Percentiles rank a stretch among this genome's conserved stretches.
phyloP scores from a whole-genome alignment of 1,140 invertebrate species.

The Homarus americanus region DNA sequence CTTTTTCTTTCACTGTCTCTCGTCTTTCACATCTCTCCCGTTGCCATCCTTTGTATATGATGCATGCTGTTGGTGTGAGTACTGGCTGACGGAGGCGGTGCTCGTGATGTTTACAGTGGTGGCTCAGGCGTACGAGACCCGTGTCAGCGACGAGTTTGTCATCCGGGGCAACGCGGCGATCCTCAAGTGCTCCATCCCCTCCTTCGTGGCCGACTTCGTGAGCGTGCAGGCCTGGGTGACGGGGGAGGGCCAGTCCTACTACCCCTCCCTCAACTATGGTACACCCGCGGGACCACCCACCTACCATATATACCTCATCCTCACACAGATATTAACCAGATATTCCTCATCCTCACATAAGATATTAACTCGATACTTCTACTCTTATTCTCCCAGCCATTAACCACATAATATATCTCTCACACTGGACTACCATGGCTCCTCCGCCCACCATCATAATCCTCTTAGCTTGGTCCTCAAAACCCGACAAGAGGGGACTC shows the following conservation, averaged over 20 bases:
- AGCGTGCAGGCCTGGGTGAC: constrained; percentile 76
- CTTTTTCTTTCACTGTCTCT: no score
- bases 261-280: constrained; percentile 55
- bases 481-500: no score
- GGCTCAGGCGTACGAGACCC: constrained; percentile 76
- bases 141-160: constrained; percentile 78
- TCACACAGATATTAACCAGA: no score
- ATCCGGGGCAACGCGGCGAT: constrained; percentile 79
- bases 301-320: neutral
- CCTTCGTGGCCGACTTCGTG: constrained; percentile 75
- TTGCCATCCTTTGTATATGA: neutral
- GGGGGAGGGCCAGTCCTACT: constrained; percentile 49
- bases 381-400: no score
- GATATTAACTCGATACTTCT: no score
- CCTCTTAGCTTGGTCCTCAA: no score
- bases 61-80: neutral
- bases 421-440: no score
- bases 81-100: neutral
- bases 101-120: constrained; percentile 74
- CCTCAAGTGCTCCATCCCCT: constrained; percentile 75
- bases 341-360: no score
- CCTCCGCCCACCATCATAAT: no score
- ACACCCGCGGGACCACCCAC: neutral
- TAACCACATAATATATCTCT: no score
- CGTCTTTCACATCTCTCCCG: neutral